phyloP scores from a whole-genome alignment of 2,113 vertebrate species.

The Terrapene triunguis region DNA sequence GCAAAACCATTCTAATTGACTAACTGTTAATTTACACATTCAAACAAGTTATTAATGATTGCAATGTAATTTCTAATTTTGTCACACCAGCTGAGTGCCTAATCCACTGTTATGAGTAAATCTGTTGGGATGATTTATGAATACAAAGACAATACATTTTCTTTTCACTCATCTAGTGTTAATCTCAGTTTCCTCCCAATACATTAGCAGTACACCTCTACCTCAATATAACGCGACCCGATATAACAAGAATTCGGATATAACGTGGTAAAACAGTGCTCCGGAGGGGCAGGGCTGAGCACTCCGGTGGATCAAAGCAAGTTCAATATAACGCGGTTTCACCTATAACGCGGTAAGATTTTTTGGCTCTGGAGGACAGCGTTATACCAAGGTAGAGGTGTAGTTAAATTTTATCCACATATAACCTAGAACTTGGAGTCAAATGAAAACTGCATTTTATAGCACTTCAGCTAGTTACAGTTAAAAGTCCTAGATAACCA shows the following conservation, averaged over 20 bases:
- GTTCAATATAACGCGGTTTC: too few species aligned
- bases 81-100: not conserved
- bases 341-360: too few species aligned
- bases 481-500: not conserved
- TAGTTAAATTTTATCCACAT: slow-evolving; percentile 28
- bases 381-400: too few species aligned
- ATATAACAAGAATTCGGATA: too few species aligned
- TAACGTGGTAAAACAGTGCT: too few species aligned
- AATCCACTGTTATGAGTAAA: slow-evolving; percentile 44
- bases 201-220: not conserved
- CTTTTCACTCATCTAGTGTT: slow-evolving; percentile 14
- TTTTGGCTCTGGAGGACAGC: too few species aligned
- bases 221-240: too few species aligned
- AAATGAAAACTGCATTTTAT: slow-evolving; percentile 37
- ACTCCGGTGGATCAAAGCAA: too few species aligned
- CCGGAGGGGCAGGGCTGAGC: too few species aligned
- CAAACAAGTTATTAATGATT: slow-evolving; percentile 36
- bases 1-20: slow-evolving; percentile 6
- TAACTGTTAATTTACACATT: slow-evolving; percentile 27
- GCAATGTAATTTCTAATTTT: slow-evolving; percentile 32
- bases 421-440: not conserved
- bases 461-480: not conserved
- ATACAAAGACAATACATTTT: not conserved
- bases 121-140: slow-evolving; percentile 21
- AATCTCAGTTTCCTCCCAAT: slow-evolving; percentile 18